A percentile compares a stretch with the other conserved stretches of the same genome.
Conservation (phyloP, 2,113 vertebrate genomes). For the Seriola rivoliana region DNA sequence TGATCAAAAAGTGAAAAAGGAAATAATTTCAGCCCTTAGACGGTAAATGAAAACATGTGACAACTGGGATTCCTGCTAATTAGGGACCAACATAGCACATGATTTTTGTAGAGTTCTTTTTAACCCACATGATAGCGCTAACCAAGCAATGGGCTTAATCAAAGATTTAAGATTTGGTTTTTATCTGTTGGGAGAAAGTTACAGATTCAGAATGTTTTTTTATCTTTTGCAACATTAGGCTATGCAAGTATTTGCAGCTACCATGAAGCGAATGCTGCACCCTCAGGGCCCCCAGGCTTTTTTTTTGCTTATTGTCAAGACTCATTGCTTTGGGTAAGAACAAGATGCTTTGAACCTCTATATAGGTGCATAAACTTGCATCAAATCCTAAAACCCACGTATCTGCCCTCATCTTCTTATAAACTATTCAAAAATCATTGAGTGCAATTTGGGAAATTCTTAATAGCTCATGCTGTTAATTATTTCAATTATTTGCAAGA, state of each 20-base stretch:
- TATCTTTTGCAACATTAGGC: constrained; percentile 16
- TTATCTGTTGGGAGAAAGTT: constrained; percentile 3
- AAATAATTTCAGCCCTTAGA: constrained; percentile 16
- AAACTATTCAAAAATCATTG: constrained; percentile 13
- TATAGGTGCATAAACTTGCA: constrained; percentile 7
- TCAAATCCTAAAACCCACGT: background rate
- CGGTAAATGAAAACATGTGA: constrained; percentile 24
- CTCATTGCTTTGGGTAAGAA: constrained; percentile 30
- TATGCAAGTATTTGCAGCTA: constrained; percentile 12
- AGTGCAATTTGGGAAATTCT: background rate
- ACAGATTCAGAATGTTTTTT: constrained; percentile 17
- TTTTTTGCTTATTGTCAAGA: constrained; percentile 7
- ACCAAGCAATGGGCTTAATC: constrained; percentile 34
- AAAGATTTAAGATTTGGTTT: constrained; percentile 18
- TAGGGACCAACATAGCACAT: constrained; percentile 16
- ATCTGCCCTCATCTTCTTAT: constrained; percentile 3
- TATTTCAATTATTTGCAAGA: constrained; percentile 30
- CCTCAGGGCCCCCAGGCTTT: background rate
- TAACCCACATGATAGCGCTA: background rate
- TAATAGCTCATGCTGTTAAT: constrained; percentile 9
- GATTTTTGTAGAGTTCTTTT: constrained; percentile 12
- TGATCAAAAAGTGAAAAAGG: constrained; percentile 35
- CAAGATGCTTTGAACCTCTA: constrained; percentile 1
- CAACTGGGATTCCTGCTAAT: constrained; percentile 39
- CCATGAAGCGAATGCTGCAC: background rate